phyloP scores from a whole-genome alignment of 2,888 invertebrate genomes.

The Drosophila testacea region DNA sequence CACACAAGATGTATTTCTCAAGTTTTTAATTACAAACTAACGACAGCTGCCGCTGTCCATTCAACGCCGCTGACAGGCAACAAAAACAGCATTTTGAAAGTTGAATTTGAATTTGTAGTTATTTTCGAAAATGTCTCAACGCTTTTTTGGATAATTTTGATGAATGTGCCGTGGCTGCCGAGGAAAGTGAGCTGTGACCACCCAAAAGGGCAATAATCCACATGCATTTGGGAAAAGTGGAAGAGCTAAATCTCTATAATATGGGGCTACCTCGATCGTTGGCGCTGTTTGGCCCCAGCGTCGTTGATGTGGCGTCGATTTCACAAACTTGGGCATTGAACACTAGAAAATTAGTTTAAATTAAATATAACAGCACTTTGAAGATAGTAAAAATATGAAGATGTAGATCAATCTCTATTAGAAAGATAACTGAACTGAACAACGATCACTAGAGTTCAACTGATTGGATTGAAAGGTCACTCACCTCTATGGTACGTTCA shows the following conservation, averaged over 20 bases:
- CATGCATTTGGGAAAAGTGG: slow-evolving; percentile 8
- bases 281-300: slow-evolving; percentile 79
- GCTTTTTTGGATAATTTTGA: slow-evolving; percentile 72
- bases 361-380: not conserved
- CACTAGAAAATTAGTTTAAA: slow-evolving; percentile 64
- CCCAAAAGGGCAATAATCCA: slow-evolving; percentile 42
- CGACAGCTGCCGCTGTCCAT: slow-evolving; percentile 80
- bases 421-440: not conserved
- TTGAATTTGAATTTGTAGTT: slow-evolving; percentile 55
- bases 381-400: not conserved
- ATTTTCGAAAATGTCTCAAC: slow-evolving; percentile 71
- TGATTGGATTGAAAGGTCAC: slow-evolving; percentile 56
- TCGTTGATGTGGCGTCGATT: slow-evolving; percentile 79
- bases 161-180: slow-evolving; percentile 67
- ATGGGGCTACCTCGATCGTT: slow-evolving; percentile 71
- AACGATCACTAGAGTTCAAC: not conserved
- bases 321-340: slow-evolving; percentile 81
- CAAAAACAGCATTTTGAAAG: slow-evolving; percentile 66
- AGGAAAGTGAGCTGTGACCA: slow-evolving; percentile 46
- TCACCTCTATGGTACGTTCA: slow-evolving; percentile 91
- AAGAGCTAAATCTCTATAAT: not conserved
- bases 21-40: slow-evolving; percentile 83
- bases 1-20: slow-evolving; percentile 61
- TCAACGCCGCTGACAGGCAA: slow-evolving; percentile 59
- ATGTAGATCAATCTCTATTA: not conserved